Evolutionary conservation across 2,797 vertebrate species (phyloP), one percentile per base, ranked within the genome.

Genomic region (Heterohyrax brucei): DNA sequence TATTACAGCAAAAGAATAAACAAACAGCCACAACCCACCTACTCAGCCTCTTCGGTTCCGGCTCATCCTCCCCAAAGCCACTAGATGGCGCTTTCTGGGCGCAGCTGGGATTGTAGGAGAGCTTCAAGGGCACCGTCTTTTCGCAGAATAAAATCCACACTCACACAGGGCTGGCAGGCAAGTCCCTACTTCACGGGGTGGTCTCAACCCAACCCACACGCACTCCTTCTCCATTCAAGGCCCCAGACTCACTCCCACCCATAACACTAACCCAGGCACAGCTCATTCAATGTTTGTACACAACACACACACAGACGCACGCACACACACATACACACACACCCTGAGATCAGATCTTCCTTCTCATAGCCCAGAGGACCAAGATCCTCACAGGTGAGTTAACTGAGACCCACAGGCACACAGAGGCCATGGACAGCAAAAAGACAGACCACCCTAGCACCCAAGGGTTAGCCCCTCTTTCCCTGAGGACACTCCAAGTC

Each of bases 81-180:
- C 94, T 86, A 97, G 96, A 89, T 91, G 95, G 96, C 28, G 3
- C 53, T 5, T 82, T 81, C 73, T 5, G 68, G 53, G 10, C 0
- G 0, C 0, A 14, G 8, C 80, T 0, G 0, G 13, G 28, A 44
- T 10, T 10, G 28, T 33, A 75, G 19, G 13, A 2, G 75, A 73
- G 3, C 44, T 48, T 48, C 44, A 30, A 72, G 39, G 21, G 4
- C 6, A 0, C 22, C 4, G 1, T 50, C 28, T 78, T 10, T 66
- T 62, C 18, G 48, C 44, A 10, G 22, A 33, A 50, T 16, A 18
- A 28, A 75, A 30, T 2, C 33, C 8, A 3, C 28, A 1, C 39
- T 39, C 16, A 26, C 24, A 28, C 14, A 26, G 10, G 28, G 64
- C 7, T 39, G 33, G 39, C 48, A 0, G 6, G 79, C 4, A 0